Conservation (phyloP, 2,113 vertebrate genomes). For the Tiliqua scincoides region DNA sequence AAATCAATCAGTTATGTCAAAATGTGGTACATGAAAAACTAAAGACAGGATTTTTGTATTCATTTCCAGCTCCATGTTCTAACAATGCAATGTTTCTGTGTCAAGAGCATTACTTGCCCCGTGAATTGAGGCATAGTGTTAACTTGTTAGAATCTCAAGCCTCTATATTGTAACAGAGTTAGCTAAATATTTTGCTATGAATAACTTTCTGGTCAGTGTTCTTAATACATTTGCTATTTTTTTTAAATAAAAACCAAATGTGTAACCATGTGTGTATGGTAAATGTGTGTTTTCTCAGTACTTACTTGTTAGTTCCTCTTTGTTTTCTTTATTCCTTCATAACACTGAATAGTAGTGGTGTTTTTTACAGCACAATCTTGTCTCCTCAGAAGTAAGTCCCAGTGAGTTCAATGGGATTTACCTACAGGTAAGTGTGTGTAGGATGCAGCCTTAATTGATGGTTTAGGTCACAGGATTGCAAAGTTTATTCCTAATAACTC, state of each 20-base stretch:
- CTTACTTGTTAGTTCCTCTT: neutral
- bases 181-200: slow-evolving; percentile 79
- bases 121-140: slow-evolving; percentile 61
- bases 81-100: slow-evolving; percentile 38
- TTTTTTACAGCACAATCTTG: neutral
- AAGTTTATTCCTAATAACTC: neutral
- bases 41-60: slow-evolving; percentile 37
- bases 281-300: neutral
- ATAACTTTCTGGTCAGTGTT: slow-evolving; percentile 76
- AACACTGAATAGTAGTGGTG: neutral
- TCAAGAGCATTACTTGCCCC: slow-evolving; percentile 51
- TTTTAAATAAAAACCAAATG: slow-evolving; percentile 73
- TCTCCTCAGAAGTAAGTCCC: too few relatives aligned
- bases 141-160: slow-evolving; percentile 70
- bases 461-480: neutral
- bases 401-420: too few relatives aligned
- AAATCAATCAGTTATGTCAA: slow-evolving; percentile 55
- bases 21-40: slow-evolving; percentile 44
- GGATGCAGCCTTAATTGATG: too few relatives aligned
- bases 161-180: slow-evolving; percentile 73
- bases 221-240: slow-evolving; percentile 75
- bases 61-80: slow-evolving; percentile 25
- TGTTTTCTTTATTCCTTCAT: neutral
- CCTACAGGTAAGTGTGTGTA: too few relatives aligned
- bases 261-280: slow-evolving; percentile 37